Percentiles rank a stretch among this genome's conserved stretches.
Evolutionary conservation across 2,888 invertebrate species (phyloP).

Genomic region (Sinopyrophorus schimmeli): DNA sequence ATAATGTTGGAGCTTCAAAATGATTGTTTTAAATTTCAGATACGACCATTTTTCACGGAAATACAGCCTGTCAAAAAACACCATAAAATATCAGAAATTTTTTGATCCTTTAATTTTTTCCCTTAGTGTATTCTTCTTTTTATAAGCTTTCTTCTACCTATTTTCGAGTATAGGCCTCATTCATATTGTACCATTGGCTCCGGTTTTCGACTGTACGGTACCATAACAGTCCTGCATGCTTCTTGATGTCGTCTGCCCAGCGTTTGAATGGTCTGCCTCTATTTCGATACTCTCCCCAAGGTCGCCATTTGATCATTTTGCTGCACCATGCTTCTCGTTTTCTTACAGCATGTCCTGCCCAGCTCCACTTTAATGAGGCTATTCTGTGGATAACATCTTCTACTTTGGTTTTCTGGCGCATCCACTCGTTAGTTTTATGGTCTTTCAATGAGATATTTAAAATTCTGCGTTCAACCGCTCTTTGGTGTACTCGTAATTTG

Average conservation of each 20-base stretch:
- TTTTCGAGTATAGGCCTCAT: neutral
- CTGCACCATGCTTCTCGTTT: neutral
- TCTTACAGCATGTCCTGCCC: no score
- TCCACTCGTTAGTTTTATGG: neutral
- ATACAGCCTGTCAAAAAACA: no score
- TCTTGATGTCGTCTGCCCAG: neutral
- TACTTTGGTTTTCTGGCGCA: neutral
- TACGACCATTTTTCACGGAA: no score
- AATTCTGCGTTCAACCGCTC: neutral
- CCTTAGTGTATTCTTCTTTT: no score
- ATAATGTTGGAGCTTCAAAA: no score
- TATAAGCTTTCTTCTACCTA: no score
- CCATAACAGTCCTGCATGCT: neutral
- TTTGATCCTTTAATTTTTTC: no score
- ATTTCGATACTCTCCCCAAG: constrained; percentile 1
- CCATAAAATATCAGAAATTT: no score
- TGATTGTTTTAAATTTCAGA: no score
- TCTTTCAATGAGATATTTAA: constrained; percentile 1
- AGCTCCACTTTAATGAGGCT: no score
- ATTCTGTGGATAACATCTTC: neutral
- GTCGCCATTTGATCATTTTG: neutral
- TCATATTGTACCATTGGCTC: constrained; percentile 2
- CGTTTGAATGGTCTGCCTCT: neutral
- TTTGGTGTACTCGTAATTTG: neutral
- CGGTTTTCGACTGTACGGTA: neutral